These are phyloP conservation scores for Cyaniris semiargus DNA, from an alignment of 2,888 invertebrate genomes.

Conservation along the genomic window DNA sequence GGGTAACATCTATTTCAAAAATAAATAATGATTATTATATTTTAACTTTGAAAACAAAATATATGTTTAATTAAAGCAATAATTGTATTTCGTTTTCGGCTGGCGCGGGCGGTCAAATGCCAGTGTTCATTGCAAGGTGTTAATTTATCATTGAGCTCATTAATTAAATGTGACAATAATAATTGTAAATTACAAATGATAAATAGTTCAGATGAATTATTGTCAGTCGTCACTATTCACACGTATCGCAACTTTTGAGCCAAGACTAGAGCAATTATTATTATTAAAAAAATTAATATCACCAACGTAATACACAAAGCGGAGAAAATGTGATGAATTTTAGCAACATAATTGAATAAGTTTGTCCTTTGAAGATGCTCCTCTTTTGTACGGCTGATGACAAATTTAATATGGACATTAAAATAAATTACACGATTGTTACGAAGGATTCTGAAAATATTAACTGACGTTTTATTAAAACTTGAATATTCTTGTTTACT, in stretches of 20 bases:
- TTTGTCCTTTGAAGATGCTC: slow-evolving; percentile 20
- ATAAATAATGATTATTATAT: too few relatives aligned
- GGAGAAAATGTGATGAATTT: slow-evolving; percentile 11
- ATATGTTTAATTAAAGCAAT: background rate
- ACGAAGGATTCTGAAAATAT: background rate
- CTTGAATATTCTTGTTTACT: background rate
- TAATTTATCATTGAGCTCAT: background rate
- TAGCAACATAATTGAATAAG: slow-evolving; percentile 23
- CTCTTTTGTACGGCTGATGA: slow-evolving; percentile 16
- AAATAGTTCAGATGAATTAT: background rate
- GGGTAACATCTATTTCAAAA: too few relatives aligned
- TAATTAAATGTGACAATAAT: background rate
- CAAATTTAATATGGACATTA: slow-evolving; percentile 24
- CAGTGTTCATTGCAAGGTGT: background rate
- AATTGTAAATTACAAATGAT: background rate
- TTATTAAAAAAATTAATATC: slow-evolving; percentile 1
- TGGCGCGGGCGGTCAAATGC: background rate
- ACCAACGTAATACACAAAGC: slow-evolving; percentile 2
- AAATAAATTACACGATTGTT: slow-evolving; percentile 13
- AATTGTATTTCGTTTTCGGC: background rate
- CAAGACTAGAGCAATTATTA: background rate
- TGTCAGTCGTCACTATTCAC: background rate
- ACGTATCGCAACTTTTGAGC: background rate
- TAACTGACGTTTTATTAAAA: background rate
- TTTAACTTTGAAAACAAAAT: background rate